Evolutionary conservation across 2,888 invertebrate species (phyloP).

Genomic region (Minunthozetes semirufus): DNA sequence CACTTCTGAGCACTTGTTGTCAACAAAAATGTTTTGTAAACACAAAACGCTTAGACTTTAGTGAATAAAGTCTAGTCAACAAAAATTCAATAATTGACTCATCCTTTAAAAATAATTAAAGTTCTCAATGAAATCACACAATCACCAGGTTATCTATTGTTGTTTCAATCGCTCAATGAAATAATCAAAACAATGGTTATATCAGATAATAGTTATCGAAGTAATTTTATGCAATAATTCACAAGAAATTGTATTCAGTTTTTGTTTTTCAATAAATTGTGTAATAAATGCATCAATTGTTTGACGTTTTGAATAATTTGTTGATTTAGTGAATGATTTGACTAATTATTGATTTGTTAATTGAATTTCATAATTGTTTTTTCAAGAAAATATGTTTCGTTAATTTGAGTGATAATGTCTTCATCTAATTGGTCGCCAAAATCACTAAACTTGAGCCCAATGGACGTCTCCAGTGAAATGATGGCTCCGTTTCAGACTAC

Average conservation of each 20-base stretch:
- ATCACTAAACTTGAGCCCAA: background rate
- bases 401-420: background rate
- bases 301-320: background rate
- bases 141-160: no score
- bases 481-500: conserved; percentile 9
- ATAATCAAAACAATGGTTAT: no score
- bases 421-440: conserved; percentile 20
- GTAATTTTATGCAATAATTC: no score
- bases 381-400: background rate
- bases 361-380: background rate
- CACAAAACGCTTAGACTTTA: background rate
- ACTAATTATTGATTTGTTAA: background rate
- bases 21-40: background rate
- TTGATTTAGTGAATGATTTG: background rate
- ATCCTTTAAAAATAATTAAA: no score
- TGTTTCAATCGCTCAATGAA: no score
- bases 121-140: no score
- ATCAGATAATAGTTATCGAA: no score
- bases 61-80: no score
- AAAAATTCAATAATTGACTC: no score
- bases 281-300: no score
- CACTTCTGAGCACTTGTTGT: background rate
- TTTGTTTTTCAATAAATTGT: no score
- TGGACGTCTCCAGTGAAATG: conserved; percentile 12
- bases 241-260: no score